phyloP scores from a whole-genome alignment of 92 coral and sea anemone species.

The Porites lobata region DNA sequence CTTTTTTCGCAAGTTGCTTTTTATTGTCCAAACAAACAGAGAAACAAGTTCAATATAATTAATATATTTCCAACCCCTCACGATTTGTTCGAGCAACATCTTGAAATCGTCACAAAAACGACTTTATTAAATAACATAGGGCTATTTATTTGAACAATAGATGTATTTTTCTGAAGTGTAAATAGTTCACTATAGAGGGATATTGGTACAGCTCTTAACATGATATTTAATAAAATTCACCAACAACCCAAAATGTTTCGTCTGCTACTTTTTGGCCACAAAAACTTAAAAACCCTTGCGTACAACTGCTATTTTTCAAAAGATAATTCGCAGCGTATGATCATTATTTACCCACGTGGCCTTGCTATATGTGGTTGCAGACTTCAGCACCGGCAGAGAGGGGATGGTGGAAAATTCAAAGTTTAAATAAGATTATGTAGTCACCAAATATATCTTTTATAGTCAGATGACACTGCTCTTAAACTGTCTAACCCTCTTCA shows the following conservation, averaged over 20 bases:
- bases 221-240: slow-evolving; percentile 37
- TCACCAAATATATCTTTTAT: too few relatives aligned
- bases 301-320: neutral
- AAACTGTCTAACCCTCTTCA: too few relatives aligned
- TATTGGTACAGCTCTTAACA: too few relatives aligned
- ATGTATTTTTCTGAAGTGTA: slow-evolving; percentile 30
- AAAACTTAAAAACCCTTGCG: neutral
- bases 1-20: neutral
- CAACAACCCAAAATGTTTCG: neutral
- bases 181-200: slow-evolving; percentile 18
- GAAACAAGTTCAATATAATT: neutral
- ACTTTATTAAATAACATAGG: neutral
- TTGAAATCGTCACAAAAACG: neutral
- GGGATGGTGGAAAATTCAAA: too few relatives aligned
- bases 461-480: too few relatives aligned
- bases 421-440: too few relatives aligned
- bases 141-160: slow-evolving; percentile 30
- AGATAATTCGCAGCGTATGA: too few relatives aligned
- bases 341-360: too few relatives aligned
- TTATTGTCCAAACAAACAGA: neutral
- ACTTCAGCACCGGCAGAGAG: too few relatives aligned
- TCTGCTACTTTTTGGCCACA: neutral
- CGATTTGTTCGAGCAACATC: neutral
- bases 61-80: slow-evolving; percentile 25
- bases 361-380: too few relatives aligned